Base-by-base conservation (phyloP, 2,797 vertebrate genomes). In the Notamacropus eugenii region DNA sequence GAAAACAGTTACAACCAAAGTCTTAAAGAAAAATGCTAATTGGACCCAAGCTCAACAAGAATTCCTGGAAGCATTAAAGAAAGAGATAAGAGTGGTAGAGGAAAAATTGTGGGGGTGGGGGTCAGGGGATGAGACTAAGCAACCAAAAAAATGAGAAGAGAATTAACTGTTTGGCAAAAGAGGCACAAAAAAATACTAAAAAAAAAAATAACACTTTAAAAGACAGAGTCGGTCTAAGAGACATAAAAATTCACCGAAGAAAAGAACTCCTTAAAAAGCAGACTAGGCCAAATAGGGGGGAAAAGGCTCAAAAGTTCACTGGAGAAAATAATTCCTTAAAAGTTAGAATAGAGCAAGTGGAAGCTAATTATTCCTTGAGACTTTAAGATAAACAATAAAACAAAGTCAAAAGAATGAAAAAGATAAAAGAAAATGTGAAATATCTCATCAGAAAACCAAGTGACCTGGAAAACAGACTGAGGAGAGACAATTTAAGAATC, bases 81-180 rank as follows among this genome's bases (percentile, higher is more conserved):
- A 67, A 67, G 22, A n/a, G 14, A 67, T 12, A 31, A 58, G 28
- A 67, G 14, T n/a, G 34, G 14, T 62, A 62, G 4, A 67, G 16
- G 14, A 67, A 67, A n/a, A 67, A 67, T n/a, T 13, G 3, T 0
- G 10, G 9, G 11, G 11, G 12, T 0, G 2, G 24, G 10, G 2
- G 24, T 0, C 52, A 52, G 31, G 29, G 5, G 11, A 59, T 59
- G 58, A 59, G 28, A 31, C 28, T 31, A 11, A 59, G 3, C 58
- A 59, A 31, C 27, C 10, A 31, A 59, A 59, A 59, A 12, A 3
- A 67, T n/a, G 34, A 67, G 34, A 67, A 67, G 62, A 67, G 4
- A n/a, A 67, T 34, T n/a, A 67, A n/a, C 14, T n/a, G 34, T 34
- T n/a, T 67, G 14, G 22, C 19, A 67, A 67, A 67, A 67, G 62